Base-by-base conservation (phyloP, 1,140 invertebrate species). In the Dendrolimus kikuchii region DNA sequence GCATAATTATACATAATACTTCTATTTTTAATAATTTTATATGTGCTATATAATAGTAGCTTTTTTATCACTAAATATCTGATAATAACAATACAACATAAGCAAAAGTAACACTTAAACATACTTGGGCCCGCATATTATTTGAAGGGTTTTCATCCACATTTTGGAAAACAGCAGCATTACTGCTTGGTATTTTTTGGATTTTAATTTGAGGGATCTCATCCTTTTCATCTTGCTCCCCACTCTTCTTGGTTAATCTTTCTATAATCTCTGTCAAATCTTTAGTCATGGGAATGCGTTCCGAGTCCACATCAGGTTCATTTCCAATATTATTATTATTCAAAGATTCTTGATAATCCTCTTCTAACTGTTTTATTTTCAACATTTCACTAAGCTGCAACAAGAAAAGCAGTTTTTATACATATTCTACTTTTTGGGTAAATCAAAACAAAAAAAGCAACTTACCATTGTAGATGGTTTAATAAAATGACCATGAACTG, bases 231-330 rank as follows among this genome's bases (percentile, higher is more conserved):
- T 60, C 53, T 6, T 67, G 50, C 5, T 70, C 57, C 42, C 69
- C 74, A 60, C 76, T 79, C n/a, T 66, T 69, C 56, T 77, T 74
- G 8, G 68, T 72, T 38, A 90, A 76, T 67, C 82, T 88, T 60
- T 88, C 85, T 47, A 90, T 67, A n/a, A 90, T 74, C 49, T 84
- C 68, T 7, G 87, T 90, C 51, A 91, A 71, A 87, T 93, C 86
- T 85, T 92, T 89, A 71, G 90, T 79, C 59, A 89, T 73, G 76
- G 84, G 69, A 57, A 86, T 86, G 47, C 80, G 71, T 42, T 86
- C 76, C 57, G 88, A 87, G 49, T 57, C 68, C 55, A 79, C 75
- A 47, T 88, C 57, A 44, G 23, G 42, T 10, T 67, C 54, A 44
- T 46, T 45, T 9, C 65, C 59, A 46, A 60, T 54, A 55, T 54